Evolutionary conservation across 2,113 vertebrate species (phyloP).

Genomic region (Pygoscelis antarcticus): DNA sequence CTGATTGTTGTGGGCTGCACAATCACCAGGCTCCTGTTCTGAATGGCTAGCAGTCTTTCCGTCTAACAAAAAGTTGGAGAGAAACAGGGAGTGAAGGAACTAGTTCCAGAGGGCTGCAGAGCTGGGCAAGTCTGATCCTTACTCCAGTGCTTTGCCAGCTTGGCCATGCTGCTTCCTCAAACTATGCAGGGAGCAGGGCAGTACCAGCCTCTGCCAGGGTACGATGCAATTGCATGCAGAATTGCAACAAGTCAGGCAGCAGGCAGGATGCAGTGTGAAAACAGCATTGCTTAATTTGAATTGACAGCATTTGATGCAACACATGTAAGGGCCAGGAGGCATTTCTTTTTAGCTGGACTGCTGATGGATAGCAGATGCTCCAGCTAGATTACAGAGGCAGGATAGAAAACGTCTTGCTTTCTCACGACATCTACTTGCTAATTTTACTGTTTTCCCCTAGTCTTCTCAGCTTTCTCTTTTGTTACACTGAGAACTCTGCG

Average conservation of each 20-base stretch:
- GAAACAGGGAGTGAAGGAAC: not conserved
- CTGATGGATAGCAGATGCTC: not conserved
- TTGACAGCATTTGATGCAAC: not conserved
- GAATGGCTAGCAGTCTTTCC: not conserved
- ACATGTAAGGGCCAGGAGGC: not conserved
- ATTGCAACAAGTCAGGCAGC: not conserved
- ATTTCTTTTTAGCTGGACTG: not conserved
- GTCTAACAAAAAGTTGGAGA: not conserved
- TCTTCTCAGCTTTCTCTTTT: not conserved
- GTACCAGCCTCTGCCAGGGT: not conserved
- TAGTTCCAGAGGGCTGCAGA: not conserved
- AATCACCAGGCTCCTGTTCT: not conserved
- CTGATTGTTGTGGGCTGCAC: not conserved
- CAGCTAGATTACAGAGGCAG: not conserved
- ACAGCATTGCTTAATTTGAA: not conserved
- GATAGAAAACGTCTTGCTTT: not conserved
- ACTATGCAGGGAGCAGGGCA: not conserved
- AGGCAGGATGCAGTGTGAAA: not conserved
- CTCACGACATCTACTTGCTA: not conserved
- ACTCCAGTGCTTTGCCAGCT: not conserved
- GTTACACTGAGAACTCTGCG: not conserved
- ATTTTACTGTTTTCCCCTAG: not conserved
- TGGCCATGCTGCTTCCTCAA: not conserved
- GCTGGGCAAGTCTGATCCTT: not conserved
- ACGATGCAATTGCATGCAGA: not conserved